Evolutionary conservation across 2,888 invertebrate species (phyloP), one percentile per base, ranked within the genome.

Genomic region (Drosophila cognata): DNA sequence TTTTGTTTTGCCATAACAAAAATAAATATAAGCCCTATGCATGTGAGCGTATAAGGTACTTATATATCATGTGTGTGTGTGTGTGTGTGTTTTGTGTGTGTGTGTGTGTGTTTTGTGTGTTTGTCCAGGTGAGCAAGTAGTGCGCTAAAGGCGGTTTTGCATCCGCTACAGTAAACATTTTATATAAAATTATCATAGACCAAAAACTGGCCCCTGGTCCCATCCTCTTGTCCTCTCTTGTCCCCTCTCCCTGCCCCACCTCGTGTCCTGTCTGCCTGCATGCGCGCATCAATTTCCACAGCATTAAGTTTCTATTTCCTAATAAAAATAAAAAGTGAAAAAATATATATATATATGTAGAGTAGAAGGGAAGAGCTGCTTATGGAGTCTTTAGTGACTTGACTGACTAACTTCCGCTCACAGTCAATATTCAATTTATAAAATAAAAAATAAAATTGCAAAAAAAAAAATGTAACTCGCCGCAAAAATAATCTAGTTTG

Each of bases 291-390:
- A 57, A 46, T 82, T 82, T 82, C 81, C 81, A 82, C 72, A 77
- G 80, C 82, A 82, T 82, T 82, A 82, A 82, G 80, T 82, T 82
- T 82, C 75, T 77, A 74, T 82, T 81, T 74, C 74, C 81, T 70
- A 68, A 75, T 43, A 79, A 28, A 52, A 35, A 21, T 6, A 28
- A 52, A 52, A 48, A 31, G 28, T 21, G 11, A 36, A 4, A 29
- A 60, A 16, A n/a, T n/a, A 52, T 2, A 28, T 1, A 52, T 16
- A 18, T 4, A 11, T 18, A 5, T 5, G 51, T 1, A 36, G n/a
- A 16, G 29, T 31, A 31, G 31, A 10, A 16, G 25, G 21, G 10
- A 43, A 43, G 16, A 28, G 38, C n/a, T 36, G 28, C 25, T 55
- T 28, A 55, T 25, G 25, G 25, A 31, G 43, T 43, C 31, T 43